Conservation (phyloP, 2,113 vertebrate genomes). For the Okapia johnstoni region DNA sequence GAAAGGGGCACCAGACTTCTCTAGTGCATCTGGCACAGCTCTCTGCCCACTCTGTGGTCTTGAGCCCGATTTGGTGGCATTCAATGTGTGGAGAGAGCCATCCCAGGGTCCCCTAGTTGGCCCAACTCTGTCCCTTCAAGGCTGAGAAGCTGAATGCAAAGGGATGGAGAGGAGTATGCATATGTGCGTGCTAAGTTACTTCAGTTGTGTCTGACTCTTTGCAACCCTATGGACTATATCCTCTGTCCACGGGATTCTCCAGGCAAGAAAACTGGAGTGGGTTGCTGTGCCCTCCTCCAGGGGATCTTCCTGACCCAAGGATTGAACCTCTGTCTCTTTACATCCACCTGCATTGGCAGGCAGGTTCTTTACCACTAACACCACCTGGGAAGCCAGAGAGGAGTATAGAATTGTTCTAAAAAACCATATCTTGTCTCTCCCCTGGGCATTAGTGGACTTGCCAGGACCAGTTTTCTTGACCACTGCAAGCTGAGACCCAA, state of each 20-base stretch:
- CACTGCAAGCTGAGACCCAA: rapidly evolving
- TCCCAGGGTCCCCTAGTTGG: no score
- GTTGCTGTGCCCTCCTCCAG: neutral
- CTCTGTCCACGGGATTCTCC: neutral
- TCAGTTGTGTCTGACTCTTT: neutral
- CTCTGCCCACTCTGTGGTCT: neutral
- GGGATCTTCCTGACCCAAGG: neutral
- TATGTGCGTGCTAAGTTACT: neutral
- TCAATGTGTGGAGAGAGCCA: rapidly evolving
- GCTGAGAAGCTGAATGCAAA: neutral
- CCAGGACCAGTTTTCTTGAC: neutral
- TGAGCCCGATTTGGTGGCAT: neutral
- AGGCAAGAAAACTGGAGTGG: neutral
- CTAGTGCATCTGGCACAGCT: neutral
- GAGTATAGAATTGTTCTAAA: rapidly evolving
- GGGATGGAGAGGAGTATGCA: rapidly evolving
- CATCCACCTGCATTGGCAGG: neutral
- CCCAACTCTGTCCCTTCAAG: neutral
- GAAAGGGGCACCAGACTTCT: neutral
- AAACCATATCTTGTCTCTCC: neutral
- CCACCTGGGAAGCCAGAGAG: neutral
- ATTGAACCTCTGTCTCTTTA: neutral
- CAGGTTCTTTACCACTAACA: neutral
- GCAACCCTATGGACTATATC: neutral
- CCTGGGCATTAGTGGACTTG: neutral